A percentile compares a stretch with the other conserved stretches of the same genome.
Evolutionary conservation across 2,797 vertebrate genomes (phyloP).

Genomic region (Pseudochromis fuscus): DNA sequence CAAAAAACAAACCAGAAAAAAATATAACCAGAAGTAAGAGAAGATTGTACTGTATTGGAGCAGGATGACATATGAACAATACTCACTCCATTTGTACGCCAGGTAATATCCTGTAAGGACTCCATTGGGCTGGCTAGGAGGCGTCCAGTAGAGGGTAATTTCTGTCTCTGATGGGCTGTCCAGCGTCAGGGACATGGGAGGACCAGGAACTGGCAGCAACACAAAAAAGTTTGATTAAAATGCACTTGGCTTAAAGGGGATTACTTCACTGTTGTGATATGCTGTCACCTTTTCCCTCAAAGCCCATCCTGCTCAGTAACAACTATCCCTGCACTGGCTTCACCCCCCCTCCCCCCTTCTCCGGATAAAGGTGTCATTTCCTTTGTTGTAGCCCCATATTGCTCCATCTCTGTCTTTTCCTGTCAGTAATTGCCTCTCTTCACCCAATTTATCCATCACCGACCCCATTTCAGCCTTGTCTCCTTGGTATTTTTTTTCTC

Average conservation of each 20-base stretch:
- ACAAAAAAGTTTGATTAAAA: conserved; percentile 43
- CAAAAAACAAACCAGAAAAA: too few relatives aligned
- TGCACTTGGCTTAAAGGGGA: background rate
- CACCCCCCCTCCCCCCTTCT: background rate
- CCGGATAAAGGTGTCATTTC: conserved; percentile 16
- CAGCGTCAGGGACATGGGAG: conserved; percentile 82
- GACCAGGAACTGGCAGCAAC: conserved; percentile 86
- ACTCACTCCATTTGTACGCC: conserved; percentile 86
- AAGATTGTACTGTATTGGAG: background rate
- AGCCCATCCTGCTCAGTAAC: conserved; percentile 16
- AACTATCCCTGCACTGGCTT: conserved; percentile 7
- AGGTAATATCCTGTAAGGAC: conserved; percentile 85
- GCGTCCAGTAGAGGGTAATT: conserved; percentile 87
- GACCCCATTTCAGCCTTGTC: background rate
- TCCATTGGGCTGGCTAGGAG: conserved; percentile 87
- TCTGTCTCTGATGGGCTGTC: conserved; percentile 88
- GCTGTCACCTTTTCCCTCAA: background rate
- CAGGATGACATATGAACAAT: background rate
- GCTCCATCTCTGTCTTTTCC: conserved; percentile 5
- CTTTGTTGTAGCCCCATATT: background rate
- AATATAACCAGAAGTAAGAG: too few relatives aligned
- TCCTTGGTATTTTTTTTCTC: conserved; percentile 57
- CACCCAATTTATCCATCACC: conserved; percentile 16
- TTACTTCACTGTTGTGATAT: conserved; percentile 10
- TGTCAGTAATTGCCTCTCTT: conserved; percentile 2